Evolutionary conservation across 2,113 vertebrate genomes (phyloP).

Genomic region (Willisornis vidua): DNA sequence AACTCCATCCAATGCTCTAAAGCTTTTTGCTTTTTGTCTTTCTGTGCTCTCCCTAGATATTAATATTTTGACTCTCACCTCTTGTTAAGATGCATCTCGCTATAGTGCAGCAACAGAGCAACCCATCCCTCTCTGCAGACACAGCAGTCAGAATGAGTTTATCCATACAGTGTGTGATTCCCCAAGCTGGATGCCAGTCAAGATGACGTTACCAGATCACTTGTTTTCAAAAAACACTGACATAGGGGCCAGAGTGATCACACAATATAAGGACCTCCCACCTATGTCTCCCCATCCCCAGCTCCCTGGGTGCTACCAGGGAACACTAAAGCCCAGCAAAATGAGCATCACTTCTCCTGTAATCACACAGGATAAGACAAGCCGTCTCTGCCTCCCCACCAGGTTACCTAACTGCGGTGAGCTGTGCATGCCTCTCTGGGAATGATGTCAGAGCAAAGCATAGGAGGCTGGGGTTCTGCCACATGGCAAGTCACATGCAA

Average conservation of each 20-base stretch:
- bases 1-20: neutral
- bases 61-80: neutral
- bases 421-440: neutral
- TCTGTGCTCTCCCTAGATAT: neutral
- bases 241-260: neutral
- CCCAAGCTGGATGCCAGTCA: neutral
- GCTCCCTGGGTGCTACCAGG: neutral
- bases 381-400: neutral
- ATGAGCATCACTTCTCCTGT: neutral
- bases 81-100: too few relatives aligned
- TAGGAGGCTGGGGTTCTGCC: neutral
- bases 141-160: neutral
- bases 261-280: neutral
- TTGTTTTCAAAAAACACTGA: neutral
- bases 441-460: neutral
- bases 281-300: neutral
- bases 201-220: neutral
- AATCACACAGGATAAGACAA: neutral
- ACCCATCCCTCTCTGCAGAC: neutral
- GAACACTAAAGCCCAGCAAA: neutral
- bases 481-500: neutral
- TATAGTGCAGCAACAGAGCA: neutral
- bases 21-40: neutral
- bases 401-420: fast-evolving
- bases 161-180: neutral